Evolutionary conservation across 1,140 invertebrate species (phyloP), one percentile per base, ranked within the genome.

Genomic region (Steinernema khuongi): DNA sequence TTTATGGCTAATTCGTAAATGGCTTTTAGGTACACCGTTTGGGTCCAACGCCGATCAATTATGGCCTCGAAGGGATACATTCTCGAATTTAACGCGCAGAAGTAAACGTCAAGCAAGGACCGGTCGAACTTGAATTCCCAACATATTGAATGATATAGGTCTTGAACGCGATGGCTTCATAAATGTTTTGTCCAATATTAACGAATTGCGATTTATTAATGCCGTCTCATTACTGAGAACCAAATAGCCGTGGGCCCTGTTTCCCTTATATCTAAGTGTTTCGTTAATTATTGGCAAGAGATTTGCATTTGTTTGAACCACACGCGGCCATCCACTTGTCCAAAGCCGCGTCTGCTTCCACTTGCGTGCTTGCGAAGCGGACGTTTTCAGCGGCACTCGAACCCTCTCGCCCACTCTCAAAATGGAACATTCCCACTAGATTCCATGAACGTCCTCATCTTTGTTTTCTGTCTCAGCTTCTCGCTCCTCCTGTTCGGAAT

Each of bases 61-160:
- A 76, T 76, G 74, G 69, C 73, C 22, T 76, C 75, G 11, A 76
- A 76, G 32, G 75, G 75, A 31, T 76, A 76, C 32, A 67, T 76
- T 28, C 74, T 76, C 4, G 68, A 77, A 28, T 76, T 76, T 33
- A 36, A 68, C 19, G 50, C 7, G 11, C 50, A 22, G 26, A 7
- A 60, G 4, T 60, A 60, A 26, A 4, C 26, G 50, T 60, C 19
- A n/a, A n/a, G n/a, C n/a, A n/a, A n/a, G n/a, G n/a, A n/a, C n/a
- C n/a, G n/a, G n/a, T n/a, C n/a, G n/a, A n/a, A n/a, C n/a, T n/a
- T n/a, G n/a, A n/a, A n/a, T n/a, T n/a, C n/a, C n/a, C n/a, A n/a
- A n/a, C n/a, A n/a, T n/a, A n/a, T n/a, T n/a, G n/a, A n/a, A n/a
- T n/a, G n/a, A n/a, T n/a, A n/a, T n/a, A n/a, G n/a, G n/a, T n/a